Percentiles rank a stretch among this genome's conserved stretches.
Evolutionary conservation across 2,797 vertebrate genomes (phyloP).

Genomic region (Dryobates pubescens): DNA sequence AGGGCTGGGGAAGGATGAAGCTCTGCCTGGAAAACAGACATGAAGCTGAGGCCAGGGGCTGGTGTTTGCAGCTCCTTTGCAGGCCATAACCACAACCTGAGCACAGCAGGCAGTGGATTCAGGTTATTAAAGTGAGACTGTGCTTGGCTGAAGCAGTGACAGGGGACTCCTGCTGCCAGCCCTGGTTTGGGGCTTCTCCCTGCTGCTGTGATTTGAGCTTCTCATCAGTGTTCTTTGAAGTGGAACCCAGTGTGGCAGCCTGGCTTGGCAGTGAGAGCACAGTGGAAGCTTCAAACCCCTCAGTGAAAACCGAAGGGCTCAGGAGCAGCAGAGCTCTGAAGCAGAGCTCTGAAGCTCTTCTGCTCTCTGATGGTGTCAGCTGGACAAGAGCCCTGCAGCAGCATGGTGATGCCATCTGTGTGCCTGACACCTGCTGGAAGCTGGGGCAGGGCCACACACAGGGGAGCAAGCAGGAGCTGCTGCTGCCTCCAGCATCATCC

Average conservation of each 20-base stretch:
- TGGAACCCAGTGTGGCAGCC: background rate
- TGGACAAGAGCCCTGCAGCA: fast-evolving
- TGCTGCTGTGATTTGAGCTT: background rate
- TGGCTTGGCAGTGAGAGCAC: background rate
- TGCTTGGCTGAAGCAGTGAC: background rate
- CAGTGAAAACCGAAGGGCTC: background rate
- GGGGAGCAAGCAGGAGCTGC: background rate
- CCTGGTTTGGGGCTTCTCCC: background rate
- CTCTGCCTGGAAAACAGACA: background rate
- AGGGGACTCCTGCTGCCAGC: background rate
- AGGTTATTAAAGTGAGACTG: background rate
- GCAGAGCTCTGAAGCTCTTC: background rate
- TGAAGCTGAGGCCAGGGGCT: background rate
- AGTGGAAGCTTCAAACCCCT: background rate
- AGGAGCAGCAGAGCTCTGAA: background rate
- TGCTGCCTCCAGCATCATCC: background rate
- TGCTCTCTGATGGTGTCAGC: background rate
- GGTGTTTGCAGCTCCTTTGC: background rate
- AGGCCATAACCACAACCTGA: background rate
- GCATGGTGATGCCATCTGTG: fast-evolving
- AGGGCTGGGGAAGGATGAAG: background rate
- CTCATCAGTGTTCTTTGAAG: background rate
- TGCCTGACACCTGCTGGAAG: background rate
- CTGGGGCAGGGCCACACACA: background rate
- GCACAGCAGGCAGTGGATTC: background rate